These are phyloP conservation scores for Otus sunia DNA, from an alignment of 2,113 vertebrate species.

Conservation along the genomic window DNA sequence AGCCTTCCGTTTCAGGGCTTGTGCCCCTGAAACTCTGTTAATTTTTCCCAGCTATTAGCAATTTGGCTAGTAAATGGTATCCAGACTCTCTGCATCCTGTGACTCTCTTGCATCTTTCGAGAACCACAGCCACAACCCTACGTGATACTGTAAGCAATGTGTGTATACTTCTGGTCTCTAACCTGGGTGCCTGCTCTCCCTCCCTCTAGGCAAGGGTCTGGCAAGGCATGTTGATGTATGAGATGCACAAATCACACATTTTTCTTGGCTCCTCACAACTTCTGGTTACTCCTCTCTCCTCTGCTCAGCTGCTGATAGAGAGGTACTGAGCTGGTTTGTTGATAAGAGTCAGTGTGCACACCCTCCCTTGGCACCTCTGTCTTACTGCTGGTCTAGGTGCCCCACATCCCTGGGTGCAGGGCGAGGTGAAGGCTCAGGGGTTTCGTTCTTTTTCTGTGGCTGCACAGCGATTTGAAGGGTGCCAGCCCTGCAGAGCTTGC, in stretches of 20 bases:
- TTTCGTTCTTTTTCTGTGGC: neutral
- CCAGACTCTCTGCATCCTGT: neutral
- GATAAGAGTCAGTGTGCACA: accelerated
- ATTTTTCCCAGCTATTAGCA: neutral
- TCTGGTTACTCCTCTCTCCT: neutral
- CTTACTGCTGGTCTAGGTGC: neutral
- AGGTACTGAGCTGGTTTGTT: neutral
- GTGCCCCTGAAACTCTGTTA: accelerated
- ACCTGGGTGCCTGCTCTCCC: neutral
- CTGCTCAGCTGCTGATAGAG: neutral
- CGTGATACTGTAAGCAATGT: accelerated
- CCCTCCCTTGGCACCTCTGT: neutral
- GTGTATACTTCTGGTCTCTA: neutral
- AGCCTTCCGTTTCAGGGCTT: neutral
- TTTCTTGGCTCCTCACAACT: neutral
- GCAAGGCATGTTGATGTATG: neutral
- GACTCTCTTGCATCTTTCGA: neutral
- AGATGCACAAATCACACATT: neutral
- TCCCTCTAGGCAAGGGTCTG: neutral
- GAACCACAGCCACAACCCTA: neutral
- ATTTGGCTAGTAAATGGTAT: neutral
- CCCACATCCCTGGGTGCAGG: neutral
- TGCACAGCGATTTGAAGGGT: neutral
- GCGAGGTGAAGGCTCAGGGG: neutral
- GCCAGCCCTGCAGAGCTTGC: neutral